Evolutionary conservation across 1,140 invertebrate genomes (phyloP).

Genomic region (Eurytemora carolleeae): DNA sequence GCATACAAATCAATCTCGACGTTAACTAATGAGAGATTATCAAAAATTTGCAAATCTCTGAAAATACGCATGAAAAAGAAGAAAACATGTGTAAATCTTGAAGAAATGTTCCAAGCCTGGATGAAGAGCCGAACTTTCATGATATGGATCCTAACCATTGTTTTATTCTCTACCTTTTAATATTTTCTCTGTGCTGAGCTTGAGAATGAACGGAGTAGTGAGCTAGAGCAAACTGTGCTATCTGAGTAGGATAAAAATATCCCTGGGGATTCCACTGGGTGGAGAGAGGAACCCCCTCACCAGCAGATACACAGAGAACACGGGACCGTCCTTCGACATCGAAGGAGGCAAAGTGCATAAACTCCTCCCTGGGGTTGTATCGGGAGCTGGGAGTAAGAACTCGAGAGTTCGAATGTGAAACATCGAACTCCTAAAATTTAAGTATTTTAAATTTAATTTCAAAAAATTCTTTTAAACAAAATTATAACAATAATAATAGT

Average conservation of each 20-base stretch:
- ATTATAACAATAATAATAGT: too few species aligned
- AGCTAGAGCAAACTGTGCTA: conserved; percentile 87
- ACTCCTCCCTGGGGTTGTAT: conserved; percentile 41
- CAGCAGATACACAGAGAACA: conserved; percentile 83
- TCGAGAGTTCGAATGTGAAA: neutral
- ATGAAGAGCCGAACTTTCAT: too few species aligned
- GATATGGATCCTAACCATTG: too few species aligned
- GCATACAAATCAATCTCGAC: too few species aligned
- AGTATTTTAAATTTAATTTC: neutral
- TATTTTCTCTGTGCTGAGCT: too few species aligned
- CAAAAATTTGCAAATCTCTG: too few species aligned
- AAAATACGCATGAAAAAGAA: too few species aligned
- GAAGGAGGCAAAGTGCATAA: conserved; percentile 70
- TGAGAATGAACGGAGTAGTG: conserved; percentile 90
- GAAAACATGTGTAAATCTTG: too few species aligned
- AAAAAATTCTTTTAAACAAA: neutral
- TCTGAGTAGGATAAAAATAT: conserved; percentile 95
- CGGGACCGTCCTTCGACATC: conserved; percentile 80
- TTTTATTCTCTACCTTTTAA: too few species aligned
- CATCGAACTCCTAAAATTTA: conserved; percentile 15
- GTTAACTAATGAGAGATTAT: too few species aligned
- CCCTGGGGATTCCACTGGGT: conserved; percentile 43
- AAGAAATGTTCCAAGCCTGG: too few species aligned
- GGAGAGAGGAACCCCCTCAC: conserved; percentile 45
- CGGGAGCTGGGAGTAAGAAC: conserved; percentile 36